A percentile compares a stretch with the other conserved stretches of the same genome.
Conservation (phyloP, 2,113 vertebrate genomes). For the Mugil cephalus region DNA sequence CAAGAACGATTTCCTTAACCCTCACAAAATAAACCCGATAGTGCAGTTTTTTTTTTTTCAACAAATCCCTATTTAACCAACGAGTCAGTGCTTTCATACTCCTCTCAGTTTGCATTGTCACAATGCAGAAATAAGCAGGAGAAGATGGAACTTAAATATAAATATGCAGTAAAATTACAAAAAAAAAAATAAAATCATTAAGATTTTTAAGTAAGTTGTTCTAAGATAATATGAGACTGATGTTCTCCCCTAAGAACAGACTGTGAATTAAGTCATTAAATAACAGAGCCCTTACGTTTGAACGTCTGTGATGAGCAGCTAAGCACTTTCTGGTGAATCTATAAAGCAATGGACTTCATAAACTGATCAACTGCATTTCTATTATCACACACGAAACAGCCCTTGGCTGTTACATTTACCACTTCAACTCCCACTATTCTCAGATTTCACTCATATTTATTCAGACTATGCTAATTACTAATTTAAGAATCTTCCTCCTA, state of each 20-base stretch:
- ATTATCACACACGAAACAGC: constrained; percentile 12
- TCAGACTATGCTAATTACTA: constrained; percentile 11
- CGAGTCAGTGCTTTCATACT: constrained; percentile 52
- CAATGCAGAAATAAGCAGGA: constrained; percentile 24
- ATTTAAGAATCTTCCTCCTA: neutral
- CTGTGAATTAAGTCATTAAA: constrained; percentile 19
- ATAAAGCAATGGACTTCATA: constrained; percentile 7
- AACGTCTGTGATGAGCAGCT: constrained; percentile 29
- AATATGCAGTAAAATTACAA: neutral
- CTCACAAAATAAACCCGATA: constrained; percentile 25
- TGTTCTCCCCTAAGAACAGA: neutral
- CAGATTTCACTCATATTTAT: neutral
- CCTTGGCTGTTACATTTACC: constrained; percentile 17
- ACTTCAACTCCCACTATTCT: too few relatives aligned
- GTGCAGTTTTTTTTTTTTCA: constrained; percentile 42
- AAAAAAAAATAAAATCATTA: neutral
- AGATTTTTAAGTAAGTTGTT: neutral
- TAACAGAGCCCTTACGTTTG: constrained; percentile 52
- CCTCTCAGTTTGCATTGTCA: constrained; percentile 13
- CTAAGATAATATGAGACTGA: neutral
- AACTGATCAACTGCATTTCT: neutral
- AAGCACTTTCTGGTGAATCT: constrained; percentile 41
- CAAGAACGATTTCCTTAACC: neutral
- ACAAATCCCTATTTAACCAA: constrained; percentile 15
- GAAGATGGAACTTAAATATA: constrained; percentile 5